Conservation (phyloP, 2,797 vertebrate genomes). For the Pterois miles region DNA sequence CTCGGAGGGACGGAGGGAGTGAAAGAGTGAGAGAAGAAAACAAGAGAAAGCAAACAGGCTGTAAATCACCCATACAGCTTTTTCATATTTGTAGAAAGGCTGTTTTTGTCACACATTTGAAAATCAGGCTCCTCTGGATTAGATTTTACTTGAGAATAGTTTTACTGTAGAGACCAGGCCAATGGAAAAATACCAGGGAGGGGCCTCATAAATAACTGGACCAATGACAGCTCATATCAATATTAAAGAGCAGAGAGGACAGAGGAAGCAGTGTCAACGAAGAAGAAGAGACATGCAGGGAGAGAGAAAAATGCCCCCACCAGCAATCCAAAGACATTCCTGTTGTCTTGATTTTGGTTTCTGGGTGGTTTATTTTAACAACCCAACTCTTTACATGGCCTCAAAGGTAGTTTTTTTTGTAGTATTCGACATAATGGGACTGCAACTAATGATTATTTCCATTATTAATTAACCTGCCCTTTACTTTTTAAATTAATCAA, state of each 20-base stretch:
- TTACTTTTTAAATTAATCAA: neutral
- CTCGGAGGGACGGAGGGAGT: slow-evolving; percentile 5
- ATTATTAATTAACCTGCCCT: too few species aligned
- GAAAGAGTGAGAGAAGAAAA: slow-evolving; percentile 31
- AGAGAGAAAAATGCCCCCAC: neutral
- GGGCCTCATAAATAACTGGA: slow-evolving; percentile 64
- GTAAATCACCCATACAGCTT: slow-evolving; percentile 18
- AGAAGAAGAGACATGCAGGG: neutral
- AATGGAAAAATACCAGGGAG: slow-evolving; percentile 60
- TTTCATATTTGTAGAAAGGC: neutral
- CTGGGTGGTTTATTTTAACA: neutral
- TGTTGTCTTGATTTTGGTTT: neutral
- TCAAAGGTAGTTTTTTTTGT: neutral
- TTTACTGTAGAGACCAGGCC: slow-evolving; percentile 22
- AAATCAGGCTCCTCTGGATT: slow-evolving; percentile 31
- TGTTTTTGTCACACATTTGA: slow-evolving; percentile 11
- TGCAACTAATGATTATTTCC: neutral
- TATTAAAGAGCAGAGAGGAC: slow-evolving; percentile 38
- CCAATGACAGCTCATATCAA: slow-evolving; percentile 59
- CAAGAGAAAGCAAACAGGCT: slow-evolving; percentile 14
- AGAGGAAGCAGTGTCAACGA: slow-evolving; percentile 4
- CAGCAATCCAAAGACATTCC: neutral
- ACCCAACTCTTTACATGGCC: neutral
- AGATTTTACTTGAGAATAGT: slow-evolving; percentile 31
- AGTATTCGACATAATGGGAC: neutral